These are phyloP conservation scores for Passer domesticus DNA, from an alignment of 2,113 vertebrate species.

Conservation along the genomic window DNA sequence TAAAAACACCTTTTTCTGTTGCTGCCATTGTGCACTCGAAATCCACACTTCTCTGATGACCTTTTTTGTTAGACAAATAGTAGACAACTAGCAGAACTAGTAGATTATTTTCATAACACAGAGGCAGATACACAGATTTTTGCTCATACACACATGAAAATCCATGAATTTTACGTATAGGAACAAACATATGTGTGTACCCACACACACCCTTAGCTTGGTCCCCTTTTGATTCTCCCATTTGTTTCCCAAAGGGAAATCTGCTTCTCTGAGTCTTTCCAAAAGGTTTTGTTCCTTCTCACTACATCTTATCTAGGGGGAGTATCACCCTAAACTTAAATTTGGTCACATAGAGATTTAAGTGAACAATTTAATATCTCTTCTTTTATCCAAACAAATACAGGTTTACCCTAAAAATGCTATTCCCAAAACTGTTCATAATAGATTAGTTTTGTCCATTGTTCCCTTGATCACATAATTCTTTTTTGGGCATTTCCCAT, in stretches of 20 bases:
- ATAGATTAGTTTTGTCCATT: not conserved
- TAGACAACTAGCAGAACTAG: not conserved
- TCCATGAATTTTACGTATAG: not conserved
- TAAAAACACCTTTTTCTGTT: not conserved
- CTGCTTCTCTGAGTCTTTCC: not conserved
- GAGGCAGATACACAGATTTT: not conserved
- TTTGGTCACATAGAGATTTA: not conserved
- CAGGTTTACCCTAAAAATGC: not conserved
- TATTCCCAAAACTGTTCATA: not conserved
- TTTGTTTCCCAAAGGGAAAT: not conserved
- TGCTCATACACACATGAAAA: not conserved
- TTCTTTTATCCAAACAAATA: not conserved
- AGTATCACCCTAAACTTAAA: not conserved
- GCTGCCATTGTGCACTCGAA: not conserved
- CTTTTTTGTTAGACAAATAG: not conserved
- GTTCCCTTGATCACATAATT: not conserved
- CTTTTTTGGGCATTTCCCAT: not conserved
- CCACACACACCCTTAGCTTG: not conserved
- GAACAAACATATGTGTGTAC: not conserved
- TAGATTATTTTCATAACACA: not conserved
- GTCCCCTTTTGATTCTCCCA: not conserved
- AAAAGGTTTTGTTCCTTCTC: not conserved
- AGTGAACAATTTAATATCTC: not conserved
- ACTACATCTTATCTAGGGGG: not conserved
- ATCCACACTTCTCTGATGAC: not conserved